A percentile compares a stretch with the other conserved stretches of the same genome.
Conservation (phyloP, 2,888 invertebrate genomes). For the Celastrina argiolus region DNA sequence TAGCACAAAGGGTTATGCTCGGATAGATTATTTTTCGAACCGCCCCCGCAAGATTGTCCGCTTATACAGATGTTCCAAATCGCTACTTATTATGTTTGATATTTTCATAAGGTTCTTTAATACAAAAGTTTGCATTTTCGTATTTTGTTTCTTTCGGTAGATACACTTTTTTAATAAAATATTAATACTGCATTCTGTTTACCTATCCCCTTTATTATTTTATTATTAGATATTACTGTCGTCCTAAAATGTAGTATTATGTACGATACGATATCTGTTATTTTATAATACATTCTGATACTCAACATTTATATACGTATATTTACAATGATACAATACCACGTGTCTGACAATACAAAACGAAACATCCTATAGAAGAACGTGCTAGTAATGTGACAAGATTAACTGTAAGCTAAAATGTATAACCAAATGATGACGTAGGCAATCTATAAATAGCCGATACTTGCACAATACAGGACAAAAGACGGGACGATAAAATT, state of each 20-base stretch:
- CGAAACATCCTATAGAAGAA: constrained; percentile 50
- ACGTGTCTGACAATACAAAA: background rate
- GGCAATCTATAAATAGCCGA: constrained; percentile 53
- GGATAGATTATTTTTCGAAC: constrained; percentile 76
- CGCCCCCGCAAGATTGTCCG: constrained; percentile 74
- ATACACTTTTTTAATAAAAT: background rate
- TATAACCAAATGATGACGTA: constrained; percentile 65
- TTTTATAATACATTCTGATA: no score
- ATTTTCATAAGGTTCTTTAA: background rate
- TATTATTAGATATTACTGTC: no score
- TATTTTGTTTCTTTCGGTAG: background rate
- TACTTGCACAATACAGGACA: constrained; percentile 59
- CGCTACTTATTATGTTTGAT: constrained; percentile 33
- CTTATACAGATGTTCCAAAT: constrained; percentile 70
- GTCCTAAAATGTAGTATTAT: no score
- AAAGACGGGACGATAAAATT: constrained; percentile 67
- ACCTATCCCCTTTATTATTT: no score
- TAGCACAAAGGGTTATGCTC: constrained; percentile 72
- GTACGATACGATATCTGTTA: no score
- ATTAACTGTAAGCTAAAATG: constrained; percentile 62
- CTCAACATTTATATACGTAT: background rate
- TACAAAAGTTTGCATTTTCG: background rate
- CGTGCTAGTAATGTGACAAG: constrained; percentile 46
- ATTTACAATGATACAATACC: background rate
- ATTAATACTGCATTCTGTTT: no score